These are phyloP conservation scores for Epinotia brunnichana DNA, from an alignment of 2,888 invertebrate species.

Conservation along the genomic window DNA sequence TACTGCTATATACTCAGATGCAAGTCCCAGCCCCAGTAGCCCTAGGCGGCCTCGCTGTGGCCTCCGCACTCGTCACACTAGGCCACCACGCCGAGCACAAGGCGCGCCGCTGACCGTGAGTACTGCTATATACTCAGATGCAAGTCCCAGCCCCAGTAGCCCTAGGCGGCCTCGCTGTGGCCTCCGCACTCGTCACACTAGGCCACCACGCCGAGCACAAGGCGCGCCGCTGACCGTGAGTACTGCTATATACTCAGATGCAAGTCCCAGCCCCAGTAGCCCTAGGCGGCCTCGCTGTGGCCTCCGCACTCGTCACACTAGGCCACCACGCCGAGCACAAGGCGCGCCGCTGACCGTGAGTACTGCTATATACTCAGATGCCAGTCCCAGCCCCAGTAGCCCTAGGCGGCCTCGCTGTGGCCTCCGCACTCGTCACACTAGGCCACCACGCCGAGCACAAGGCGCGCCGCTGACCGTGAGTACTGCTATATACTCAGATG, in stretches of 20 bases:
- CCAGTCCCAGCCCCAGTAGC: too few species aligned
- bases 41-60: constrained; percentile 4
- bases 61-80: constrained; percentile 85
- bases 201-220: constrained; percentile 83
- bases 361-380: background rate
- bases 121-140: background rate
- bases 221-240: constrained; percentile 20
- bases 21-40: too few species aligned
- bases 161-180: too few species aligned
- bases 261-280: too few species aligned
- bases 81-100: constrained; percentile 83
- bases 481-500: background rate
- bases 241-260: background rate
- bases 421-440: constrained; percentile 85
- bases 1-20: too few species aligned
- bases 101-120: constrained; percentile 20
- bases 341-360: constrained; percentile 20
- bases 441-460: constrained; percentile 83
- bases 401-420: too few species aligned
- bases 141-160: too few species aligned
- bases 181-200: constrained; percentile 85
- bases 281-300: too few species aligned
- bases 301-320: constrained; percentile 85
- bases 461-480: constrained; percentile 20
- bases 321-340: constrained; percentile 83